A percentile compares a stretch with the other conserved stretches of the same genome.
These are phyloP conservation scores for Cylindroiulus punctatus DNA, from an alignment of 2,888 invertebrate genomes.

Conservation along the genomic window DNA sequence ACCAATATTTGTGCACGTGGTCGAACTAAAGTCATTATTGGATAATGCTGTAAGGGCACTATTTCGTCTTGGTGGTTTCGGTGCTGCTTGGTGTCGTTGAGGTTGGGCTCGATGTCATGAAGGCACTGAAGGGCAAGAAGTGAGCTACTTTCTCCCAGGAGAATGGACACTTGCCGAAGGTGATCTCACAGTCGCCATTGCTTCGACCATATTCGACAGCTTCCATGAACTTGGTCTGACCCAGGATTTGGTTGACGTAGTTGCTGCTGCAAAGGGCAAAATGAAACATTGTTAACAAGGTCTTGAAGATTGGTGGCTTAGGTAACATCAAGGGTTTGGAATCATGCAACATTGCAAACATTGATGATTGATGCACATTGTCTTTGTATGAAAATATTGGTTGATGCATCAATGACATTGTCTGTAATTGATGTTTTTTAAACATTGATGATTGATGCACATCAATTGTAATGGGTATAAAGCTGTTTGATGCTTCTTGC, in stretches of 20 bases:
- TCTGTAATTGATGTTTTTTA: too few relatives aligned
- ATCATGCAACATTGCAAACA: not conserved
- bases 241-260: conserved; percentile 51
- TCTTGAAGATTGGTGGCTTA: too few relatives aligned
- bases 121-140: conserved; percentile 44
- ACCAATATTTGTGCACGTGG: too few relatives aligned
- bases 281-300: not conserved
- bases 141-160: conserved; percentile 56
- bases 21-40: too few relatives aligned
- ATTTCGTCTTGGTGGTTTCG: conserved; percentile 12
- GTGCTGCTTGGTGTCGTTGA: not conserved
- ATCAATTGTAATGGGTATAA: too few relatives aligned
- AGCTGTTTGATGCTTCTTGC: too few relatives aligned
- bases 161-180: conserved; percentile 56
- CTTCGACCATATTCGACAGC: conserved; percentile 51
- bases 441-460: too few relatives aligned
- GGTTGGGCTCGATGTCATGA: not conserved
- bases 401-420: too few relatives aligned
- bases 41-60: not conserved
- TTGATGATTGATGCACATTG: too few relatives aligned
- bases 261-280: conserved; percentile 51
- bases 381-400: too few relatives aligned
- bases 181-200: conserved; percentile 53
- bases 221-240: conserved; percentile 54
- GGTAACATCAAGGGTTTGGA: too few relatives aligned